These are phyloP conservation scores for Branchinecta sandiegonensis DNA, from an alignment of 2,888 invertebrate genomes.

Conservation along the genomic window DNA sequence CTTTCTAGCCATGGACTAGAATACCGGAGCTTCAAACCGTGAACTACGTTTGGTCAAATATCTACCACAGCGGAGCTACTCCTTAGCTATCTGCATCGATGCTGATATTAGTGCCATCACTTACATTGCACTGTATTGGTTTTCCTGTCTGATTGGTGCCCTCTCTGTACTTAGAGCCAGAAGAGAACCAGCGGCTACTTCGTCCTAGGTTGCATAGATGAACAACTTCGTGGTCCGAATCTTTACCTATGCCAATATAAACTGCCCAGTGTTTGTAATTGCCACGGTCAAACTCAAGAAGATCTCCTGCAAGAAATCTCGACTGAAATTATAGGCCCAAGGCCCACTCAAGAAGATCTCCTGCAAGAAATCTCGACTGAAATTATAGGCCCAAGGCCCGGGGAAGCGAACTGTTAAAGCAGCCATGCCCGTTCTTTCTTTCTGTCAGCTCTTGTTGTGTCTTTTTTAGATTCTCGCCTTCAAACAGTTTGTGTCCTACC, in stretches of 20 bases:
- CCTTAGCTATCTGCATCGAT: too few species aligned
- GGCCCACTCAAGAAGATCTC: not conserved
- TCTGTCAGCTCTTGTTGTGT: too few species aligned
- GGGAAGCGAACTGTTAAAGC: too few species aligned
- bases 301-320: not conserved
- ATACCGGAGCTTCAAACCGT: too few species aligned
- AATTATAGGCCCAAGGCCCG: too few species aligned
- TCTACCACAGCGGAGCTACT: too few species aligned
- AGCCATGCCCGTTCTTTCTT: too few species aligned
- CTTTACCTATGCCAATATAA: not conserved
- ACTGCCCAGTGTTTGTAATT: constrained; percentile 11
- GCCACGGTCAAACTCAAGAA: not conserved
- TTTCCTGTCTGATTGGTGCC: not conserved
- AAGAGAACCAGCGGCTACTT: not conserved
- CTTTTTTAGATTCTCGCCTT: too few species aligned
- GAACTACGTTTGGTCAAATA: too few species aligned
- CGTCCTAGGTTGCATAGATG: not conserved
- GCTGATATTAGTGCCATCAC: not conserved
- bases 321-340: too few species aligned
- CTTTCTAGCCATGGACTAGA: too few species aligned
- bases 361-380: not conserved
- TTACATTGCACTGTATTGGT: constrained; percentile 10
- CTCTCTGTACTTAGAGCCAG: not conserved
- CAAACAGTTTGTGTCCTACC: too few species aligned
- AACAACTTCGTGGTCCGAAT: not conserved